These are phyloP conservation scores for Dendrocincla fuliginosa DNA, from an alignment of 2,797 vertebrate genomes.

Conservation along the genomic window DNA sequence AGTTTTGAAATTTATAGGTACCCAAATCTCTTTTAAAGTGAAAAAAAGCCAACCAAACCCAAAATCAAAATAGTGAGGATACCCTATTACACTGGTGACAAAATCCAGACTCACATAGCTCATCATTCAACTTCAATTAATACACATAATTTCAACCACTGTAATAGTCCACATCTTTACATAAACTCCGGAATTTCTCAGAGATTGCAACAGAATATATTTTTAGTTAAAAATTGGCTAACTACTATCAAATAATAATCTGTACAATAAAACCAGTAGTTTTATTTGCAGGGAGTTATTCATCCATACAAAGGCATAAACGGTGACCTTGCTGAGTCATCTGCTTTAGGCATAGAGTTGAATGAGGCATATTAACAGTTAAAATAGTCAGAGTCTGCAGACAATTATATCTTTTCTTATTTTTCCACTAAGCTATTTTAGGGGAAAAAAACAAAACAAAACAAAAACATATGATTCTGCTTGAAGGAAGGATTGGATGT, in stretches of 20 bases:
- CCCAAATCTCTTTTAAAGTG: neutral
- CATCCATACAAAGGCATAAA: neutral
- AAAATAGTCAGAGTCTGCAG: neutral
- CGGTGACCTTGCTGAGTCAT: neutral
- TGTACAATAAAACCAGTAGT: neutral
- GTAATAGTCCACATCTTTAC: neutral
- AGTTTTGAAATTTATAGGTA: neutral
- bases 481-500: neutral
- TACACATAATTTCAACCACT: neutral
- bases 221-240: neutral
- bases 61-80: neutral
- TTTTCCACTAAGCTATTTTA: constrained; percentile 3
- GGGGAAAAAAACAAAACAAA: neutral
- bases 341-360: neutral
- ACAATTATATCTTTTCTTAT: neutral
- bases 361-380: neutral
- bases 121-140: neutral
- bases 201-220: neutral
- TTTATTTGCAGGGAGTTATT: neutral
- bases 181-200: neutral
- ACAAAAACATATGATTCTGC: neutral
- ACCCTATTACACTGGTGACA: neutral
- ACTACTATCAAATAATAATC: neutral
- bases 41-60: neutral
- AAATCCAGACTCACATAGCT: neutral